phyloP scores from a whole-genome alignment of 2,888 invertebrate species.

The Cacoxenus indagator region DNA sequence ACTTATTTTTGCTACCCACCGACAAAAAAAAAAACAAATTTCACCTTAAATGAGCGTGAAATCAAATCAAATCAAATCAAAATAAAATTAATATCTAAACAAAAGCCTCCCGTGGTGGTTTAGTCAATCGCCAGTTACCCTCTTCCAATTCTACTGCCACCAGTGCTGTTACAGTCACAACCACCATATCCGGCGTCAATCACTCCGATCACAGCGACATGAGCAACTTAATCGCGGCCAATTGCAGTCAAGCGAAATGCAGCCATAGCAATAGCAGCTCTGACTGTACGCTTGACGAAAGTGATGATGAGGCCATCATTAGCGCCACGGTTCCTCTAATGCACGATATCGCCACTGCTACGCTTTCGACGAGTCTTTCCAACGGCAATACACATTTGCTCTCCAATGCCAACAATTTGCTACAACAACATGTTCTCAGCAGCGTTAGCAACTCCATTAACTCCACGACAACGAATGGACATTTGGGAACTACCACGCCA shows the following conservation, averaged over 20 bases:
- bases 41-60: conserved; percentile 1
- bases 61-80: conserved; percentile 27
- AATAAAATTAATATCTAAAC: conserved; percentile 45
- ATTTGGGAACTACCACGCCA: conserved; percentile 64
- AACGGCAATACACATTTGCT: conserved; percentile 71
- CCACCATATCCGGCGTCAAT: not conserved
- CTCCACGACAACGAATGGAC: conserved; percentile 45
- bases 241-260: conserved; percentile 66
- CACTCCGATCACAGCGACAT: conserved; percentile 32
- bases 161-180: conserved; percentile 14
- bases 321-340: conserved; percentile 22
- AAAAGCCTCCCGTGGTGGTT: conserved; percentile 80
- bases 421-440: conserved; percentile 60
- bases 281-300: conserved; percentile 64
- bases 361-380: conserved; percentile 68
- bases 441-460: conserved; percentile 33
- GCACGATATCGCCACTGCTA: conserved; percentile 24
- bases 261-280: conserved; percentile 72
- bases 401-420: conserved; percentile 69
- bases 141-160: conserved; percentile 51
- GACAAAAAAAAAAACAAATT: conserved; percentile 27
- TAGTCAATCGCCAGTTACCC: conserved; percentile 81
- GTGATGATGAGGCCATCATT: conserved; percentile 58
- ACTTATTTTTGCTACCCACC: conserved; percentile 46
- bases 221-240: conserved; percentile 33